Evolutionary conservation across 2,113 vertebrate species (phyloP), one percentile per base, ranked within the genome.

Genomic region (Origma solitaria): DNA sequence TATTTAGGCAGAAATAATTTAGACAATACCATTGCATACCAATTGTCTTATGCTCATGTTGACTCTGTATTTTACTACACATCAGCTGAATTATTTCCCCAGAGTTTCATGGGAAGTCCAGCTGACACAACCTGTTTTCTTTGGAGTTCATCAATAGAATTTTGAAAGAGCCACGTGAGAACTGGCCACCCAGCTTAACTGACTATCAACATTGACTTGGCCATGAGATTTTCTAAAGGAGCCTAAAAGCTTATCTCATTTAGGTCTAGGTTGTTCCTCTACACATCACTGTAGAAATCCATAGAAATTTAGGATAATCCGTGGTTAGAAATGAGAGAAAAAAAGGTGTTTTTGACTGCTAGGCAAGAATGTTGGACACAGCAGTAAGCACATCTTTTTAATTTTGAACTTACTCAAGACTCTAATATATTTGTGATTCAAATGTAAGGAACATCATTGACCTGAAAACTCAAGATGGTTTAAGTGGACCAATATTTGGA

Each of bases 1-100:
- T 31, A 38, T 79, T 70, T 76, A 54, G 50, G 13, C 30, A 69
- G 54, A 95, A 79, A 49, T 62, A 53, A 9, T 58, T 6, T 12
- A 73, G 49, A 70, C 7, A 45, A 7, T 62, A 65, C 24, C 11
- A 38, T 5, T 61, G 15, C 22, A 40, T 20, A 56, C 4, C 11
- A 50, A 19, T 8, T 0, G 1, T 45, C 16, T 4, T 45, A 3
- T 58, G 15, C 37, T 94, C 2, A 0, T 71, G 15, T 58, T 64
- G 6, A n/a, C 19, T 78, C 5, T 60, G 7, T 54, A 64, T 75
- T 89, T 87, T 56, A 68, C 6, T 58, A 81, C 44, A 68, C 21
- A n/a, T 58, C 17, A 70, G 25, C 20, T 11, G 8, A 38, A 54
- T 62, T 91, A 53, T 47, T 81, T 81, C 6, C 21, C 15, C 27